Percentiles rank a stretch among this genome's conserved stretches.
Conservation (phyloP, 2,797 vertebrate genomes). For the Phataginus tricuspis region DNA sequence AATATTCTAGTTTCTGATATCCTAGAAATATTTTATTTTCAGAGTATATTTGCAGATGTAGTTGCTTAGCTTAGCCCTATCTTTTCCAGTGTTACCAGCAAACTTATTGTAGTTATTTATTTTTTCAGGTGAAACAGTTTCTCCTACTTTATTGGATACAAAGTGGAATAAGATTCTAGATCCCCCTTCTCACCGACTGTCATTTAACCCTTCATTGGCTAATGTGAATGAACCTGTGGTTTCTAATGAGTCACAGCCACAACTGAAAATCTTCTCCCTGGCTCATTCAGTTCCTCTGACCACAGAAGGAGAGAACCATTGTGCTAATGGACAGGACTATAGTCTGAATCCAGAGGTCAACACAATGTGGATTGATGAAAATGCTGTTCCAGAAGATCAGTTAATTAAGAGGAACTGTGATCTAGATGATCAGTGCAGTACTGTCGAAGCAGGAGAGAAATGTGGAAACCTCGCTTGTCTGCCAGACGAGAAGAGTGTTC, state of each 20-base stretch:
- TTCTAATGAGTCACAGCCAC: conserved; percentile 90
- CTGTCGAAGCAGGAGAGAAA: conserved; percentile 81
- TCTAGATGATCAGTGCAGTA: conserved; percentile 76
- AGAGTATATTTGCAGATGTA: conserved; percentile 36
- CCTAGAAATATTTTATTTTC: conserved; percentile 49
- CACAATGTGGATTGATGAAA: conserved; percentile 91
- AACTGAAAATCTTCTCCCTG: conserved; percentile 90
- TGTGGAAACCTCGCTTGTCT: conserved; percentile 81
- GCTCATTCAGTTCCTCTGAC: conserved; percentile 83
- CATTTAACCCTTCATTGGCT: conserved; percentile 90
- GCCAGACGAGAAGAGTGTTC: conserved; percentile 88
- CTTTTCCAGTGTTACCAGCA: conserved; percentile 43
- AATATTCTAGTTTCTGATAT: background rate
- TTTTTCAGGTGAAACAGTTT: conserved; percentile 93
- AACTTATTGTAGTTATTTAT: conserved; percentile 66
- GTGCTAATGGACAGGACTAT: conserved; percentile 87
- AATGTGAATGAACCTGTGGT: conserved; percentile 88
- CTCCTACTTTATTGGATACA: conserved; percentile 92
- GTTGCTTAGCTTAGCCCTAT: background rate
- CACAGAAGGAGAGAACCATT: conserved; percentile 80
- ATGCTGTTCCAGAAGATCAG: conserved; percentile 87
- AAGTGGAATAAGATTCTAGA: conserved; percentile 98
- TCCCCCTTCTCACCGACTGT: conserved; percentile 89
- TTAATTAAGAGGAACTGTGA: conserved; percentile 82
- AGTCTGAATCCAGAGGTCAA: conserved; percentile 85